Conservation (phyloP, 2,797 vertebrate species). For the Poecilia picta region DNA sequence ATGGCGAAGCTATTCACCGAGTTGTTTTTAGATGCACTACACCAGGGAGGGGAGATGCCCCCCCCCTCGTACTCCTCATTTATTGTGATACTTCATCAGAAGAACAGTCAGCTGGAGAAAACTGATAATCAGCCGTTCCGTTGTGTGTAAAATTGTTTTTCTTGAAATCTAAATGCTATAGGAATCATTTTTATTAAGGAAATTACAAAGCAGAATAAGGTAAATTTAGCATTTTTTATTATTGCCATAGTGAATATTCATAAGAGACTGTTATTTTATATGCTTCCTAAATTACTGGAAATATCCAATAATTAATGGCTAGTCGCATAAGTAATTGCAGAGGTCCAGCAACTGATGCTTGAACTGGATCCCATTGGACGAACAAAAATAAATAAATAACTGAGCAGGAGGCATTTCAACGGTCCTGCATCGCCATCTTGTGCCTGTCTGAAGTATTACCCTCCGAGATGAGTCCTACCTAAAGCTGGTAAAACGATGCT, state of each 20-base stretch:
- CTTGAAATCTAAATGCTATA: constrained; percentile 28
- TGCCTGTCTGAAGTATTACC: constrained; percentile 21
- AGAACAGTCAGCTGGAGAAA: constrained; percentile 33
- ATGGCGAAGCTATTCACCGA: constrained; percentile 72
- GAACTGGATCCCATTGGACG: neutral
- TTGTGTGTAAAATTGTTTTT: neutral
- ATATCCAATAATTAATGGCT: neutral
- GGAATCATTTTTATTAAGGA: neutral
- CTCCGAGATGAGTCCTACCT: neutral
- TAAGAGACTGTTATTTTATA: neutral
- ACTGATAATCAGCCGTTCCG: constrained; percentile 30
- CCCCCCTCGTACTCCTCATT: constrained; percentile 11
- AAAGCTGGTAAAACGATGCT: neutral
- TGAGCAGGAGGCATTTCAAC: neutral
- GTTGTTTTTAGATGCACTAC: constrained; percentile 69
- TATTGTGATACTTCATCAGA: constrained; percentile 39
- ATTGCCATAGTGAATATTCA: neutral
- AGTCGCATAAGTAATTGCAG: constrained; percentile 13
- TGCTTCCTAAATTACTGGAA: constrained; percentile 24
- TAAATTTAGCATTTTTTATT: neutral
- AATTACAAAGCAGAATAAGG: constrained; percentile 4
- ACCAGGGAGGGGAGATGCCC: constrained; percentile 30
- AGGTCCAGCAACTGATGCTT: constrained; percentile 13
- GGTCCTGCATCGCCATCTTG: constrained; percentile 64
- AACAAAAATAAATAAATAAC: no score